Evolutionary conservation across 2,888 invertebrate genomes (phyloP), one percentile per base, ranked within the genome.

Genomic region (Dorcus parallelipipedus): DNA sequence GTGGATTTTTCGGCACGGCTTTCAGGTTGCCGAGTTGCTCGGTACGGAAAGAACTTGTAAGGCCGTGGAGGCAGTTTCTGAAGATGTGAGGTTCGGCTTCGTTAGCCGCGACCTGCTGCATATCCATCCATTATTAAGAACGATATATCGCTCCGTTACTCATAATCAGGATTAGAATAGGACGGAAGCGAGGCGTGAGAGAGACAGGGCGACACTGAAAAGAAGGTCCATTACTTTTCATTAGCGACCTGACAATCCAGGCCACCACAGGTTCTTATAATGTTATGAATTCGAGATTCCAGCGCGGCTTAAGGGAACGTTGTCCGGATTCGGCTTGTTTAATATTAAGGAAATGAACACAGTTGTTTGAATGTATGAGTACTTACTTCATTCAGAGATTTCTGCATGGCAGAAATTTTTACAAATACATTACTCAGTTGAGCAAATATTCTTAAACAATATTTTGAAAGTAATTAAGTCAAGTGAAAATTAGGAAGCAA

Each of bases 171-270:
- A 58, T 56, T 57, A 61, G 59, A 60, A 26, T 26, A 52, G 53
- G 58, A 62, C 60, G 51, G 52, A 48, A 43, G 38, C 40, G 9
- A 38, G 42, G 49, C 45, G 45, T 56, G 59, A 58, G 54, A 51
- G 48, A 56, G 61, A 60, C 43, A 49, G 54, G 53, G 43, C 43
- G 42, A 54, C 56, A 61, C 57, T 63, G 62, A 67, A 68, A 69
- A 67, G 69, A 66, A 66, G 69, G 63, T 64, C 70, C 70, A 70
- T 70, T 69, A 70, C 66, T 70, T 70, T 69, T 70, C 69, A 70
- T 70, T 70, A 70, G 65, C 64, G 65, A 41, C 64, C 63, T 65
- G 69, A 69, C 69, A 68, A 67, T 69, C 63, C 65, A 50, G 62
- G 58, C 47, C 62, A 56, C 55, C 58, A 48, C 57, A 51, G 40